phyloP scores from a whole-genome alignment of 1,140 invertebrate species.

The Caenorhabditis latens region DNA sequence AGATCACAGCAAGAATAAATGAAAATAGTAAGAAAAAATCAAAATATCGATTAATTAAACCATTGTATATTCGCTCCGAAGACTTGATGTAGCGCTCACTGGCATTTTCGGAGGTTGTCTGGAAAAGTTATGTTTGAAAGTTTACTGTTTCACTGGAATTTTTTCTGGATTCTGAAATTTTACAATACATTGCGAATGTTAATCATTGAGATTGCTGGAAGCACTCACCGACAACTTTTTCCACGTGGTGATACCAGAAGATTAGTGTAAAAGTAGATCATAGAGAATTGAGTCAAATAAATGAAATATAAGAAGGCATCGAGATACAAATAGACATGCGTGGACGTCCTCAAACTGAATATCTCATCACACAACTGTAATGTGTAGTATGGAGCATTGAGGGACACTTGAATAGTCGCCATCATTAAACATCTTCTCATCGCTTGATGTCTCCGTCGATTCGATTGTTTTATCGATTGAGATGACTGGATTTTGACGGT shows the following conservation, averaged over 20 bases:
- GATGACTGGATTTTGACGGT: constrained; percentile 81
- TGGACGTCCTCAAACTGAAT: constrained; percentile 33
- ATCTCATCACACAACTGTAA: constrained; percentile 62
- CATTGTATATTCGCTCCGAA: neutral
- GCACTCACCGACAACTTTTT: constrained; percentile 35
- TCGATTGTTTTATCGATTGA: constrained; percentile 48
- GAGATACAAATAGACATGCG: constrained; percentile 55
- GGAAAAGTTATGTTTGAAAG: no score
- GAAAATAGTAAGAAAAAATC: neutral
- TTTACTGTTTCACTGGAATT: no score
- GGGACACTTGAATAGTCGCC: constrained; percentile 64
- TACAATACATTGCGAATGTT: no score
- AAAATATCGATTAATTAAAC: neutral
- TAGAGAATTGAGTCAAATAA: constrained; percentile 63
- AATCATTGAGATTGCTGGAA: no score
- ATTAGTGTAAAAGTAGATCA: constrained; percentile 60
- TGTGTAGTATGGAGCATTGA: constrained; percentile 65
- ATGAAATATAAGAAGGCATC: constrained; percentile 64
- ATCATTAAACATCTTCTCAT: constrained; percentile 63
- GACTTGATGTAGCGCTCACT: neutral
- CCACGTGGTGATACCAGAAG: constrained; percentile 3
- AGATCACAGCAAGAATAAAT: no score
- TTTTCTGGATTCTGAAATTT: neutral
- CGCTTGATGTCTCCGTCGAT: constrained; percentile 80
- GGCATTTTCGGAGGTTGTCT: constrained; percentile 9